A percentile compares a stretch with the other conserved stretches of the same genome.
These are phyloP conservation scores for Amphiprion ocellaris DNA, from an alignment of 2,113 vertebrate genomes.

Conservation along the genomic window DNA sequence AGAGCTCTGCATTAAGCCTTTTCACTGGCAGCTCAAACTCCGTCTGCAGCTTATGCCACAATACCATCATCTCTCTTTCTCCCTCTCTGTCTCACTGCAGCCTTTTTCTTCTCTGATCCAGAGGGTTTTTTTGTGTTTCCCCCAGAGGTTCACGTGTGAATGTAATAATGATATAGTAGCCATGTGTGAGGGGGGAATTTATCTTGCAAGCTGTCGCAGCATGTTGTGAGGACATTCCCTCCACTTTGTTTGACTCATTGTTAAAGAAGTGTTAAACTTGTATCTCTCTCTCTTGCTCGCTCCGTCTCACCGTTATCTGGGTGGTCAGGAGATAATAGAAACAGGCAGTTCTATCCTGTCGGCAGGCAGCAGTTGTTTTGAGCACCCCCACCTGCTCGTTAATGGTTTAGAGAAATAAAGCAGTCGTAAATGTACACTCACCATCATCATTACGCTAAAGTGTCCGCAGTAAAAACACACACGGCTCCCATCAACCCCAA, in stretches of 20 bases:
- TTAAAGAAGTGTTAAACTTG: slow-evolving; percentile 44
- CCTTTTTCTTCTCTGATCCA: slow-evolving; percentile 22
- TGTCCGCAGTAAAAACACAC: slow-evolving; percentile 64
- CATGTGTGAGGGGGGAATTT: slow-evolving; percentile 28
- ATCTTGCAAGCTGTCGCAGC: slow-evolving; percentile 45
- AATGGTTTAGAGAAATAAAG: slow-evolving; percentile 73
- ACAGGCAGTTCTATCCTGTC: slow-evolving; percentile 58
- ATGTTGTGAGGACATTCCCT: slow-evolving; percentile 27
- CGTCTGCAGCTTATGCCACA: slow-evolving; percentile 57
- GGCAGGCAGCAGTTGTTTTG: slow-evolving; percentile 49
- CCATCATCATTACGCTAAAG: slow-evolving; percentile 59
- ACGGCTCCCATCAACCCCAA: slow-evolving; percentile 47
- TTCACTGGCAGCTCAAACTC: slow-evolving; percentile 64
- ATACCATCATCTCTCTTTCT: slow-evolving; percentile 29
- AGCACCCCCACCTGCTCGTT: slow-evolving; percentile 74
- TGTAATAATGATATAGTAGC: slow-evolving; percentile 41
- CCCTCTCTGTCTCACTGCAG: neutral
- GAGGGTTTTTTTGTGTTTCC: slow-evolving; percentile 5
- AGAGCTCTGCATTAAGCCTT: slow-evolving; percentile 65
- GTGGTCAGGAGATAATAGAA: slow-evolving; percentile 69
- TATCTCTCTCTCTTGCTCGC: slow-evolving; percentile 33
- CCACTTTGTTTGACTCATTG: slow-evolving; percentile 43
- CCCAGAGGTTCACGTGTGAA: slow-evolving; percentile 34
- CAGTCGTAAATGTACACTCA: slow-evolving; percentile 59
- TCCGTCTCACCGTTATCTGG: slow-evolving; percentile 37